Conservation (phyloP, 2,888 invertebrate genomes). For the Opisthograptis luteolata region DNA sequence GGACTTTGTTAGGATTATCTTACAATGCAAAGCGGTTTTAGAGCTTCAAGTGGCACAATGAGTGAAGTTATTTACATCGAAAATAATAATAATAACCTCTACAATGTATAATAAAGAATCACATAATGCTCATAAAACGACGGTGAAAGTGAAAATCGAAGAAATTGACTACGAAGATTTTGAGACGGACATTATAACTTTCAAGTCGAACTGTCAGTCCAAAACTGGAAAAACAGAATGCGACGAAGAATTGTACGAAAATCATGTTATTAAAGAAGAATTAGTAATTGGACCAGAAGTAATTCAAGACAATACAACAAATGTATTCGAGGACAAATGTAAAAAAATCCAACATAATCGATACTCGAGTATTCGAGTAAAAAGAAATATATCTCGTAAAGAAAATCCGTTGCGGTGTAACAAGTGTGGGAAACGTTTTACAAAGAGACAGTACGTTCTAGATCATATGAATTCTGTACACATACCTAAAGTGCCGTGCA, state of each 20-base stretch:
- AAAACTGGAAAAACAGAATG: background rate
- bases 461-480: constrained; percentile 30
- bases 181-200: background rate
- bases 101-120: background rate
- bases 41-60: no score
- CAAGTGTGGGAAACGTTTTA: no score
- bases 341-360: background rate
- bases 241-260: background rate
- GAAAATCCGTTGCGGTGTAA: no score
- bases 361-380: no score
- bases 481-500: constrained; percentile 42
- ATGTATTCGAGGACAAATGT: background rate
- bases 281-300: background rate
- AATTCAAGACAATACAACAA: background rate
- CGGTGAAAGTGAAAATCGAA: background rate
- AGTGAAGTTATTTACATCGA: no score
- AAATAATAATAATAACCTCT: constrained; percentile 1
- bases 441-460: background rate
- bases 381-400: no score
- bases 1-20: no score
- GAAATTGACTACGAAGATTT: background rate
- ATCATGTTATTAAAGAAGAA: background rate
- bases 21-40: no score
- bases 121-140: no score
- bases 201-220: background rate